phyloP scores from a whole-genome alignment of 1,140 invertebrate genomes.

The Campoletis sonorensis region DNA sequence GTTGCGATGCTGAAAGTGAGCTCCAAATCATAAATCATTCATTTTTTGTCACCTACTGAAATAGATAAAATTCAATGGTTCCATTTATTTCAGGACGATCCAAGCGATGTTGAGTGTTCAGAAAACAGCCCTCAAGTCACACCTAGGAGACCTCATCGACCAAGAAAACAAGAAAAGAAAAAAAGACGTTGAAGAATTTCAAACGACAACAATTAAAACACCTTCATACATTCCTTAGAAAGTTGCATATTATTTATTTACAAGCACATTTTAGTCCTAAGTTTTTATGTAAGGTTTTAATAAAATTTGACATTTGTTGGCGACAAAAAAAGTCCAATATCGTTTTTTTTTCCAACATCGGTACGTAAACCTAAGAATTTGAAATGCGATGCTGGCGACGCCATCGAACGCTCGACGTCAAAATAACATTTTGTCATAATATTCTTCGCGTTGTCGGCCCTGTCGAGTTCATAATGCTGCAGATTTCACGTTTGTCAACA shows the following conservation, averaged over 20 bases:
- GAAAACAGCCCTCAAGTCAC: constrained; percentile 76
- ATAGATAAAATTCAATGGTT: background rate
- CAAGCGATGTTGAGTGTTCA: constrained; percentile 74
- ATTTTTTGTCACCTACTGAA: background rate
- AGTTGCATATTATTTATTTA: constrained; percentile 38
- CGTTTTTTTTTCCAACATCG: no score
- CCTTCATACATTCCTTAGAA: constrained; percentile 28
- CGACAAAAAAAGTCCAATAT: background rate
- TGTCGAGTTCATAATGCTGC: background rate
- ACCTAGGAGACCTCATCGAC: constrained; percentile 72
- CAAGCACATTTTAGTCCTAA: constrained; percentile 12
- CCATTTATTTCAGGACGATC: constrained; percentile 69
- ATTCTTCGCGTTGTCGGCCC: background rate
- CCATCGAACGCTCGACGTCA: no score
- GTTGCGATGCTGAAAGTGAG: constrained; percentile 71
- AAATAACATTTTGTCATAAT: background rate
- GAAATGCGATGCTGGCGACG: no score
- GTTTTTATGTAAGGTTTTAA: constrained; percentile 3
- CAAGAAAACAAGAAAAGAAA: constrained; percentile 74
- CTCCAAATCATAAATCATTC: background rate
- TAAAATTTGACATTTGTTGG: background rate
- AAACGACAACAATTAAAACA: background rate
- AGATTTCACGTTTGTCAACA: background rate
- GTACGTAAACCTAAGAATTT: no score
- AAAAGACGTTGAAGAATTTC: constrained; percentile 68